A percentile compares a stretch with the other conserved stretches of the same genome.
Conservation (phyloP, 1,140 invertebrate genomes). For the Penaeus japonicus region DNA sequence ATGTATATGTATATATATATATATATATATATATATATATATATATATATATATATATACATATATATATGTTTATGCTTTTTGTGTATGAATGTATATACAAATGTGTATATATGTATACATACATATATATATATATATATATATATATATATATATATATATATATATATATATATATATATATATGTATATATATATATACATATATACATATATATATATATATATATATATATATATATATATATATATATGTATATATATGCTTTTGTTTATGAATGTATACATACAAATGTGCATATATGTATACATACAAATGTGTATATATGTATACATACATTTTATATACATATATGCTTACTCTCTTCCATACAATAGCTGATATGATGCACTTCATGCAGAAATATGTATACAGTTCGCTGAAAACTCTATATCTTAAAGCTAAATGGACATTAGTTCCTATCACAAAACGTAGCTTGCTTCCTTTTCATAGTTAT, state of each 20-base stretch:
- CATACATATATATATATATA: background rate
- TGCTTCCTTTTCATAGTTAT: too few species aligned
- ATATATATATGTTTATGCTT: background rate
- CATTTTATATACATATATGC: background rate
- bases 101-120: background rate
- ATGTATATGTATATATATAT: background rate
- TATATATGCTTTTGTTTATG: background rate
- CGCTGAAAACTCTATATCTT: too few species aligned
- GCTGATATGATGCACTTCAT: background rate
- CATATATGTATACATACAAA: background rate
- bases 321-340: background rate
- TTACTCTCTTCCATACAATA: too few species aligned
- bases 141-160: background rate
- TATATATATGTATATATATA: background rate
- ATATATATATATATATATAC: background rate
- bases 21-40: background rate
- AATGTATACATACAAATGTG: background rate
- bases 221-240: background rate
- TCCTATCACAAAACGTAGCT: too few species aligned
- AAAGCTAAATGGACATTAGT: too few species aligned
- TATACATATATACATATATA: background rate
- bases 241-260: background rate
- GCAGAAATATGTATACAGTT: background rate
- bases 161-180: background rate
- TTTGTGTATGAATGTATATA: background rate